phyloP scores from a whole-genome alignment of 2,888 invertebrate species.

The Drosophila barbarae region DNA sequence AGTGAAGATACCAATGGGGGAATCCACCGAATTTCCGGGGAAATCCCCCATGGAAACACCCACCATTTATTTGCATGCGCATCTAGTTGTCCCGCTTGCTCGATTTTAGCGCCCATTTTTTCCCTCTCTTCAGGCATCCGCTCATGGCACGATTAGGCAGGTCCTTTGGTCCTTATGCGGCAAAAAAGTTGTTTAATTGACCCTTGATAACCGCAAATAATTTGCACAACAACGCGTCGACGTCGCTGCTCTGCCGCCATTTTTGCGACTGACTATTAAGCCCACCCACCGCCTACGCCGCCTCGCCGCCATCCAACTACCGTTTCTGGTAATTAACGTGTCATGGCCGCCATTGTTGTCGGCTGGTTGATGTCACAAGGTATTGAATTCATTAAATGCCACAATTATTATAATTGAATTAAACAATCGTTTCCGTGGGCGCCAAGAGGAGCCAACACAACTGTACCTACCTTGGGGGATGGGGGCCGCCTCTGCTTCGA shows the following conservation, averaged over 20 bases:
- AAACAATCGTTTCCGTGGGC: constrained; percentile 59
- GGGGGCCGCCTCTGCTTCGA: constrained; percentile 20
- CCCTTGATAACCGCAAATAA: constrained; percentile 61
- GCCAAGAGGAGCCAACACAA: constrained; percentile 45
- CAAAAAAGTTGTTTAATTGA: constrained; percentile 51
- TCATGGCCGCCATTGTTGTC: constrained; percentile 67
- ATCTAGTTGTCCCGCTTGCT: constrained; percentile 65
- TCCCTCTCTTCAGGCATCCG: constrained; percentile 51
- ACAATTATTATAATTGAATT: constrained; percentile 80
- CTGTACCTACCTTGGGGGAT: constrained; percentile 49
- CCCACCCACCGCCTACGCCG: neutral
- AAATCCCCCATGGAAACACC: constrained; percentile 54
- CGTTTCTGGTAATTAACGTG: constrained; percentile 74
- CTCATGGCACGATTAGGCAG: constrained; percentile 21
- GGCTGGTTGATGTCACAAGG: constrained; percentile 43
- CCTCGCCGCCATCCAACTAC: constrained; percentile 33
- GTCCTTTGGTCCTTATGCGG: constrained; percentile 21
- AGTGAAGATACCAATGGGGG: constrained; percentile 26
- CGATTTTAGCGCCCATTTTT: constrained; percentile 13
- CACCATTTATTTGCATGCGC: constrained; percentile 62
- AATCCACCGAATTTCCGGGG: constrained; percentile 28
- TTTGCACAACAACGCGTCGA: constrained; percentile 39
- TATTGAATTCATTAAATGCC: constrained; percentile 78
- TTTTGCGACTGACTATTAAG: constrained; percentile 14
- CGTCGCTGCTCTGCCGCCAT: constrained; percentile 27